phyloP scores from a whole-genome alignment of 2,797 vertebrate genomes.

The Lepilemur septentrionalis region DNA sequence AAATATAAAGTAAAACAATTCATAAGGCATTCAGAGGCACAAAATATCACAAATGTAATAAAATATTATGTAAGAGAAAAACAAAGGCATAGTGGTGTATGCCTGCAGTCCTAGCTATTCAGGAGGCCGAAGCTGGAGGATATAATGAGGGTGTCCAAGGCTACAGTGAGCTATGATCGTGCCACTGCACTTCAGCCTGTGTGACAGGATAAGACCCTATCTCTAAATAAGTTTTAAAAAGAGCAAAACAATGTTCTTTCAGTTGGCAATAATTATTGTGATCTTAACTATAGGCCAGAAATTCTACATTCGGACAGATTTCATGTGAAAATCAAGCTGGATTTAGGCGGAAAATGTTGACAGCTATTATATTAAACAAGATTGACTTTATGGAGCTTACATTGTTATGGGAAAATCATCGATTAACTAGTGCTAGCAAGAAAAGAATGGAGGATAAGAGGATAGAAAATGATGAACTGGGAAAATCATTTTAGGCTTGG shows the following conservation, averaged over 20 bases:
- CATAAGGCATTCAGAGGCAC: not conserved
- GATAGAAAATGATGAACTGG: not conserved
- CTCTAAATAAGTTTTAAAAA: not conserved
- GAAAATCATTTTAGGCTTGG: not conserved
- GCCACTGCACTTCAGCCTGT: not conserved
- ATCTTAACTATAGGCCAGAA: not conserved
- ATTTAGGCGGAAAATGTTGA: too few relatives aligned
- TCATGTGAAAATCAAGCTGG: too few relatives aligned
- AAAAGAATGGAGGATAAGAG: not conserved
- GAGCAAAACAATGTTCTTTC: not conserved
- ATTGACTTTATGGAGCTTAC: not conserved
- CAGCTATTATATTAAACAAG: not conserved
- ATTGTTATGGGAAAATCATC: not conserved
- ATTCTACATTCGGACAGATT: not conserved
- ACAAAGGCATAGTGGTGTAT: not conserved
- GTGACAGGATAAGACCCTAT: not conserved
- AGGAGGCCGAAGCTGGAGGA: not conserved
- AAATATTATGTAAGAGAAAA: not conserved
- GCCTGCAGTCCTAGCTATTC: not conserved
- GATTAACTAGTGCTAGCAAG: not conserved
- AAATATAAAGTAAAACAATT: constrained; percentile 7
- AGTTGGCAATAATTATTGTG: not conserved
- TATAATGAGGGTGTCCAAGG: not conserved
- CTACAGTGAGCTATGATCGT: not conserved
- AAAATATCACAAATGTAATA: not conserved